Percentiles rank a stretch among this genome's conserved stretches.
Conservation (phyloP, 2,888 invertebrate species). For the Corbicula japonica region DNA sequence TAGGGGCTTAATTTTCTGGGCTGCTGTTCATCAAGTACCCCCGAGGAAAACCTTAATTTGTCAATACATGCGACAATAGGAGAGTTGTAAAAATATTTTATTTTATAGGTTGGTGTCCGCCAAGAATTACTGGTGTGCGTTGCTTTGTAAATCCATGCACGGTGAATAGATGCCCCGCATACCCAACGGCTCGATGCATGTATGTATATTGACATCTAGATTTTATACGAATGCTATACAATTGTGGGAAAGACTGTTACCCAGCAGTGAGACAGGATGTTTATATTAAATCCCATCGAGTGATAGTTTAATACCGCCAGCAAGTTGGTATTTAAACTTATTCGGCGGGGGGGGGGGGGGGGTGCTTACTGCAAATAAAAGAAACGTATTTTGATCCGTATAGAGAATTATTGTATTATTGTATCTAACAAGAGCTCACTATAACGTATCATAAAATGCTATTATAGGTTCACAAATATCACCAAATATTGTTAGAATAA, state of each 20-base stretch:
- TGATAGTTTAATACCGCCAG: not conserved
- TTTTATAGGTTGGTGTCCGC: constrained; percentile 7
- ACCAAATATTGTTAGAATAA: no score
- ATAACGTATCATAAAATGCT: no score
- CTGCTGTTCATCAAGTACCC: not conserved
- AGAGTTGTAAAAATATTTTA: not conserved
- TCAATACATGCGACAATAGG: not conserved
- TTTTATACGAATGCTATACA: not conserved
- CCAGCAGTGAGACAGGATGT: not conserved
- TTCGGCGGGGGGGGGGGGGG: no score
- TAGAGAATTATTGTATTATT: no score
- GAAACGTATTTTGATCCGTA: no score
- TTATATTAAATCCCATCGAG: not conserved
- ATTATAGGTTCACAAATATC: no score
- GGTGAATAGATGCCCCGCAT: not conserved
- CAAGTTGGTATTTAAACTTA: no score
- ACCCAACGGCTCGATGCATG: constrained; percentile 5
- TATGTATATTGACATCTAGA: not conserved
- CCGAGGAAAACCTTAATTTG: not conserved
- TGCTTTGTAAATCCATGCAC: constrained; percentile 1
- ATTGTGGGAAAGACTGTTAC: not conserved
- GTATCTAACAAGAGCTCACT: no score
- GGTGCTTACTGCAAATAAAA: no score
- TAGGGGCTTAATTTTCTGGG: not conserved
- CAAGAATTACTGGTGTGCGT: not conserved